Evolutionary conservation across 2,888 invertebrate genomes (phyloP), one percentile per base, ranked within the genome.

Genomic region (Lasius fuliginosus): DNA sequence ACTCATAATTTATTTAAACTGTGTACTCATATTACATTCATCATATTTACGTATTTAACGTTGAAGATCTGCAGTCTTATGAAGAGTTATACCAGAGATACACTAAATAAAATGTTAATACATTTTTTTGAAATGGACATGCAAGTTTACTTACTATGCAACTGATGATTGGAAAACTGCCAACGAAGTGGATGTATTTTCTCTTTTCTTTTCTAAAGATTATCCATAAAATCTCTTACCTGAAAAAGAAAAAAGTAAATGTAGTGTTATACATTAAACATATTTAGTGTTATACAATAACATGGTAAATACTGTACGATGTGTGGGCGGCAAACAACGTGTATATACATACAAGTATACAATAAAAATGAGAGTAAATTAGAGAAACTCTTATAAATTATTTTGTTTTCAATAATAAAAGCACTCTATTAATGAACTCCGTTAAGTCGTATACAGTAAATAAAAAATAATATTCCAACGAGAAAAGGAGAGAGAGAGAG

Each of bases 61-160:
- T 56, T n/a, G 9, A 69, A 68, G 53, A 56, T 68, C n/a, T 56
- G 27, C 9, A 40, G 53, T n/a, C 30, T 77, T 12, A 53, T 40
- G 11, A n/a, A 56, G 18, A 36, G 1, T 64, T 64, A 36, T 36
- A n/a, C 12, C 3, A 12, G n/a, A 49, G 18, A 5, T 12, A 23
- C 3, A 40, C 1, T n/a, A 36, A 60, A 73, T 74, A 9, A 27
- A 46, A 46, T 36, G 23, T 23, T 33, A 46, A 23, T 23, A 46
- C 1, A n/a, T 12, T 71, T 40, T 46, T 46, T 36, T 15, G 33
- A 65, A 33, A 33, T 36, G 23, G 30, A 33, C 30, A 74, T 71
- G 77, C 42, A 33, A 71, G 27, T 60, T 81, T 36, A 81, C 79
- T 81, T 60, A 81, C 79, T 33, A 15, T 46, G 15, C 27, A 27